phyloP scores from a whole-genome alignment of 2,888 invertebrate genomes.

The Eugnorisma glareosa region DNA sequence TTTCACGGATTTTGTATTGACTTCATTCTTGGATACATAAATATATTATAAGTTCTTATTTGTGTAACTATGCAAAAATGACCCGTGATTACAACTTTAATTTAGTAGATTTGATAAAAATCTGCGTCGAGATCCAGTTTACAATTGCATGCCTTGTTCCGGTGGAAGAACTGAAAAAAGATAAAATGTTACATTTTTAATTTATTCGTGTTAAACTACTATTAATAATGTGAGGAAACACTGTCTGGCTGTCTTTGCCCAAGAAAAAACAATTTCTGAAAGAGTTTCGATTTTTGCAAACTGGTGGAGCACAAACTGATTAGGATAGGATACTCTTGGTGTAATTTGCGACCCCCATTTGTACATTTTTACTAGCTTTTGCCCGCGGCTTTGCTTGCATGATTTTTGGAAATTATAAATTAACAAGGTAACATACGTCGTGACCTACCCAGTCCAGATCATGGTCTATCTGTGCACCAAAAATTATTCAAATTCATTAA shows the following conservation, averaged over 20 bases:
- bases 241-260: neutral
- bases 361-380: neutral
- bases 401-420: too few species aligned
- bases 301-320: neutral
- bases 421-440: too few species aligned
- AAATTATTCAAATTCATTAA: too few species aligned
- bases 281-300: neutral
- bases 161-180: conserved; percentile 54
- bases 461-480: too few species aligned
- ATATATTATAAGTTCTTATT: neutral
- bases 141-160: conserved; percentile 49
- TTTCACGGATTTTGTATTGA: neutral
- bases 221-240: neutral
- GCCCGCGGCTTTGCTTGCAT: neutral
- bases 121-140: conserved; percentile 1
- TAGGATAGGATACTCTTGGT: neutral
- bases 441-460: too few species aligned
- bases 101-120: neutral
- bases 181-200: conserved; percentile 6
- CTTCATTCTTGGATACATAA: neutral
- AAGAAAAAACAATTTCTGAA: neutral
- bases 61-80: neutral
- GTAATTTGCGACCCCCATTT: too few species aligned
- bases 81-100: neutral
- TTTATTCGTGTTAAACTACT: neutral